phyloP scores from a whole-genome alignment of 2,797 vertebrate genomes.

The Decapterus maruadsi region DNA sequence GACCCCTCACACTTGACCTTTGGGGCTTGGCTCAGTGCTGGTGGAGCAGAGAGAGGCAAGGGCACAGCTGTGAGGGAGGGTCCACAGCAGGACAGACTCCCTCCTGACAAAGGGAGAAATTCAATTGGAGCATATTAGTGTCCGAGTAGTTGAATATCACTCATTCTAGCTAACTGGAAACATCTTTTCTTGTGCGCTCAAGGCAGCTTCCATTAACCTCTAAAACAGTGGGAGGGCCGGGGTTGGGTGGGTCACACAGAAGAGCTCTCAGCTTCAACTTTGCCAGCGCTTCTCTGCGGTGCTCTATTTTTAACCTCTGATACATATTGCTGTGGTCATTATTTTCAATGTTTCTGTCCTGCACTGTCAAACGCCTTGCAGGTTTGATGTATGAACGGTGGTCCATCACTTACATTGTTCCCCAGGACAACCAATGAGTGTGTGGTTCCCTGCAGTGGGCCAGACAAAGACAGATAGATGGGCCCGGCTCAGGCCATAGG shows the following conservation, averaged over 20 bases:
- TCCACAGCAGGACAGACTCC: conserved; percentile 71
- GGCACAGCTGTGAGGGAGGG: conserved; percentile 82
- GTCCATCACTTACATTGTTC: conserved; percentile 86
- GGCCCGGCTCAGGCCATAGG: conserved; percentile 77
- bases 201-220: conserved; percentile 82
- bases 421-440: conserved; percentile 81
- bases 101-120: conserved; percentile 81
- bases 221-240: conserved; percentile 68
- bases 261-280: conserved; percentile 71
- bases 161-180: conserved; percentile 82
- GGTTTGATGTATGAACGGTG: conserved; percentile 86
- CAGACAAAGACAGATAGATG: conserved; percentile 87
- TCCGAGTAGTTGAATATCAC: conserved; percentile 82
- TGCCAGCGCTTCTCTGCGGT: conserved; percentile 66
- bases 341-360: conserved; percentile 84
- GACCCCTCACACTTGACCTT: conserved; percentile 84
- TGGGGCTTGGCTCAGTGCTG: conserved; percentile 63
- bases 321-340: conserved; percentile 87
- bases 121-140: conserved; percentile 83
- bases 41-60: conserved; percentile 66
- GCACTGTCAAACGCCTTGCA: conserved; percentile 82
- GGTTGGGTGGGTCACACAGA: conserved; percentile 65
- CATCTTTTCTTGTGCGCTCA: conserved; percentile 75
- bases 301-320: conserved; percentile 84
- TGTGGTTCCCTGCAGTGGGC: conserved; percentile 80